Percentiles rank a stretch among this genome's conserved stretches.
phyloP scores from a whole-genome alignment of 2,797 vertebrate genomes.

The Capromys pilorides region DNA sequence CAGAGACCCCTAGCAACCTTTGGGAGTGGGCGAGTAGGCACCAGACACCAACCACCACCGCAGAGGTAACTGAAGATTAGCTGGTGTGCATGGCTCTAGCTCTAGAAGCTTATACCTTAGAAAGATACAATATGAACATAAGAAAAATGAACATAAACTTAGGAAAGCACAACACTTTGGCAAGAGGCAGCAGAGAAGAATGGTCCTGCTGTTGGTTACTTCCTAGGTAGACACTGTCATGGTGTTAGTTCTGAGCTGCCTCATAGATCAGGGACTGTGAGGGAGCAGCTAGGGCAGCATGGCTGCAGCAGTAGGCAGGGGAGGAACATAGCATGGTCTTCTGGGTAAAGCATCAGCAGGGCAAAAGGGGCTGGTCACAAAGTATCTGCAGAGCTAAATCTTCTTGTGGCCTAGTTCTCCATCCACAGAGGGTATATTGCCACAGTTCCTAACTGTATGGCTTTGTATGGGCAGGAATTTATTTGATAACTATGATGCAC shows the following conservation, averaged over 20 bases:
- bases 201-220: not conserved
- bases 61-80: not conserved
- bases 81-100: not conserved
- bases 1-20: not conserved
- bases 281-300: not conserved
- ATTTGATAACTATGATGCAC: not conserved
- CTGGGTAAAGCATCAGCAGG: not conserved
- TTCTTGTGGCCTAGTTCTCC: not conserved
- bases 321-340: not conserved
- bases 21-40: not conserved
- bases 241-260: not conserved
- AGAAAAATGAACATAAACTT: not conserved
- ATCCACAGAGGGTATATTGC: not conserved
- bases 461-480: not conserved
- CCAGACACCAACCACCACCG: not conserved
- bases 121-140: conserved; percentile 5
- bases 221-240: not conserved
- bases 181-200: not conserved
- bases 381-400: not conserved
- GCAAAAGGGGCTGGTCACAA: not conserved
- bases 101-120: not conserved
- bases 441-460: not conserved
- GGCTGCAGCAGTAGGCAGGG: not conserved
- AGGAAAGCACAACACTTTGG: not conserved
- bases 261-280: not conserved